phyloP scores from a whole-genome alignment of 2,113 vertebrate species.

The Thymallus thymallus region DNA sequence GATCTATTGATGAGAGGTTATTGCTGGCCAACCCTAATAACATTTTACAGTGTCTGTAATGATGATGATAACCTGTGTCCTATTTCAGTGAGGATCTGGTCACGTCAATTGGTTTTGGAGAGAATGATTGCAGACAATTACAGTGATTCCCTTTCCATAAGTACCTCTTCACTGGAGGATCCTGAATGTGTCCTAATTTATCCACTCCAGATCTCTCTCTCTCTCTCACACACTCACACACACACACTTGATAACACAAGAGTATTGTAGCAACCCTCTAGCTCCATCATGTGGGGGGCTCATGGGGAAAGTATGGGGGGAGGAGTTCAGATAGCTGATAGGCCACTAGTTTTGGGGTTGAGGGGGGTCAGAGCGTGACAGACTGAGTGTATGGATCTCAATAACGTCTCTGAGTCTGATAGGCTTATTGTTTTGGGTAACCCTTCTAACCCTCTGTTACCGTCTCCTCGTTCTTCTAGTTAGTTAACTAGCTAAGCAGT shows the following conservation, averaged over 20 bases:
- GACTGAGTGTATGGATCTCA: neutral
- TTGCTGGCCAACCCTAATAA: conserved; percentile 42
- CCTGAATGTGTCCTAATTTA: conserved; percentile 27
- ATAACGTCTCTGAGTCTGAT: too few relatives aligned
- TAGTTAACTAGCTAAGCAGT: too few relatives aligned
- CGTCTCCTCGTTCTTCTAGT: too few relatives aligned
- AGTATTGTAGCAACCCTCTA: neutral
- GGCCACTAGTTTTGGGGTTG: too few relatives aligned
- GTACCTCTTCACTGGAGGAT: conserved; percentile 16
- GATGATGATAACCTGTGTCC: conserved; percentile 17
- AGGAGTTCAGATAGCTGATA: neutral
- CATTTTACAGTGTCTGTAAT: conserved; percentile 33
- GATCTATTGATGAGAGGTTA: conserved; percentile 13
- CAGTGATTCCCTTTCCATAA: conserved; percentile 38
- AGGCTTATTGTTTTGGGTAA: too few relatives aligned
- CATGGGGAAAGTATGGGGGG: too few relatives aligned
- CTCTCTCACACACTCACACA: too few relatives aligned
- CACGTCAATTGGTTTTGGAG: conserved; percentile 43
- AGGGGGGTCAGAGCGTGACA: neutral
- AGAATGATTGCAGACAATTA: conserved; percentile 54
- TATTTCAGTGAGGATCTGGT: conserved; percentile 34
- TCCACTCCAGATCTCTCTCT: too few relatives aligned
- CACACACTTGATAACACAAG: conserved; percentile 18
- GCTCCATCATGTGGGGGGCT: neutral
- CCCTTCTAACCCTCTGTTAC: too few relatives aligned